Conservation (phyloP, 1,140 invertebrate species). For the Condylostylus longicornis region DNA sequence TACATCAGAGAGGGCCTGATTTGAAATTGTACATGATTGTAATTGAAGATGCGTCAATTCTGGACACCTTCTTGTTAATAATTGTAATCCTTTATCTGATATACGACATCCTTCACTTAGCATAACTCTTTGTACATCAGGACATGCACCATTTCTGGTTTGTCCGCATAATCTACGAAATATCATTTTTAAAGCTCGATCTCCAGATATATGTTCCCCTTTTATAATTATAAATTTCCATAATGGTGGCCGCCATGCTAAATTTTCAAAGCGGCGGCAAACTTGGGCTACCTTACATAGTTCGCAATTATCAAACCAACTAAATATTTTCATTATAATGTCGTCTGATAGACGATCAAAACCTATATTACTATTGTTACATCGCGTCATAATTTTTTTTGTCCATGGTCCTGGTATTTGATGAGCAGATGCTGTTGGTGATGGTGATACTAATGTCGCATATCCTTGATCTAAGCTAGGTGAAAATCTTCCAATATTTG, state of each 20-base stretch:
- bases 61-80: constrained; percentile 53
- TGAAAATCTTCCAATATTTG: constrained; percentile 32
- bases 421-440: constrained; percentile 29
- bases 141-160: constrained; percentile 40
- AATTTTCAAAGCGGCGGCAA: constrained; percentile 61
- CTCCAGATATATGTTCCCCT: constrained; percentile 49
- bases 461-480: constrained; percentile 59
- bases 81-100: constrained; percentile 55
- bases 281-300: constrained; percentile 65
- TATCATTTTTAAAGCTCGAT: constrained; percentile 50
- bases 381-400: constrained; percentile 23
- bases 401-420: constrained; percentile 20
- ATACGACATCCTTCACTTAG: constrained; percentile 56
- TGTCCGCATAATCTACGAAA: constrained; percentile 42
- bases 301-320: constrained; percentile 60
- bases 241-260: constrained; percentile 64
- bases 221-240: constrained; percentile 55
- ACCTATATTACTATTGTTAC: too few species aligned
- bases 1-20: constrained; percentile 27
- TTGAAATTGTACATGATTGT: constrained; percentile 47
- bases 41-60: constrained; percentile 56
- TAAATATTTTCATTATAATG: constrained; percentile 46
- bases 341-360: constrained; percentile 41
- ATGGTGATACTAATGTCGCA: constrained; percentile 50
- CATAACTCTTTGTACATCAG: constrained; percentile 47